A percentile compares a stretch with the other conserved stretches of the same genome.
phyloP scores from a whole-genome alignment of 2,888 invertebrate genomes.

The Hoplodrina ambigua region DNA sequence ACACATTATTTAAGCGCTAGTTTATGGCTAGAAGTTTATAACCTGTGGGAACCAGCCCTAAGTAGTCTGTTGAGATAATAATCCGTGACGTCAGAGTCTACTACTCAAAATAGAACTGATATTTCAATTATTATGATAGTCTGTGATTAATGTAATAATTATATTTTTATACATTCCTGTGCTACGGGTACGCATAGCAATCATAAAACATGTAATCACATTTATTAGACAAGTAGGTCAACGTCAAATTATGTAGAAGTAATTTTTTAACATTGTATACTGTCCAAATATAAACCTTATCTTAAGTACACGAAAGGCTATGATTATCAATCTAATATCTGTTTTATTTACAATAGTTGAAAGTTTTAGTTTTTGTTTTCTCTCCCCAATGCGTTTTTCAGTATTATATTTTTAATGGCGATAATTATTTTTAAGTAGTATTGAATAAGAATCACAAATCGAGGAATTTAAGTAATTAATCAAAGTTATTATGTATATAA shows the following conservation, averaged over 20 bases:
- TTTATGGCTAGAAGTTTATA: conserved; percentile 7
- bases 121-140: conserved; percentile 70
- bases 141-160: conserved; percentile 85
- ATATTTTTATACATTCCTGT: conserved; percentile 89
- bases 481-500: conserved; percentile 39
- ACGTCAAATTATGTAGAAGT: conserved; percentile 69
- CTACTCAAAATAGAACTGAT: conserved; percentile 61
- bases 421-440: conserved; percentile 48
- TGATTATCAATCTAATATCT: conserved; percentile 67
- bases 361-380: conserved; percentile 66
- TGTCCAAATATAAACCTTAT: conserved; percentile 64
- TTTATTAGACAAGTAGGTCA: conserved; percentile 59
- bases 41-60: conserved; percentile 28
- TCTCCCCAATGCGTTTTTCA: conserved; percentile 67
- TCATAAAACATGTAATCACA: conserved; percentile 57
- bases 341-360: conserved; percentile 64
- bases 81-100: conserved; percentile 32
- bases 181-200: conserved; percentile 82
- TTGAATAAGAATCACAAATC: conserved; percentile 54
- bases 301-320: conserved; percentile 65
- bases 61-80: conserved; percentile 40
- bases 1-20: conserved; percentile 40
- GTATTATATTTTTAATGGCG: conserved; percentile 69
- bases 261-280: conserved; percentile 63
- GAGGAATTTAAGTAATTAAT: conserved; percentile 48